A percentile compares a stretch with the other conserved stretches of the same genome.
phyloP scores from a whole-genome alignment of 2,113 vertebrate genomes.

The Psittacus erithacus region DNA sequence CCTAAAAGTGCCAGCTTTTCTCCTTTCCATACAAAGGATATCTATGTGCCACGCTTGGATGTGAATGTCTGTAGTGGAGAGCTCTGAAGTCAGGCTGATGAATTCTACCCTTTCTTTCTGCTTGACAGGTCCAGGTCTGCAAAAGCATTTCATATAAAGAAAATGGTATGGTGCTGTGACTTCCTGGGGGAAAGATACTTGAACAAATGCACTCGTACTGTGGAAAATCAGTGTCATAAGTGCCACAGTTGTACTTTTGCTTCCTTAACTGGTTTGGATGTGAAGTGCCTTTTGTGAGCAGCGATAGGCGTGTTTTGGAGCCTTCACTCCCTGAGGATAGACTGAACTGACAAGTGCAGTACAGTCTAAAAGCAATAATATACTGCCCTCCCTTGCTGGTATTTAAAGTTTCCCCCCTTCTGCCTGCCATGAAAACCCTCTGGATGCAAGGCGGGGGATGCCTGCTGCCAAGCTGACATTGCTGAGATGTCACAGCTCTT shows the following conservation, averaged over 20 bases:
- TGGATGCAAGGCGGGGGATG: not conserved
- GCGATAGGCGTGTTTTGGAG: not conserved
- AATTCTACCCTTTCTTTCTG: not conserved
- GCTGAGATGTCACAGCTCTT: conserved; percentile 50
- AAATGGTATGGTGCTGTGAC: not conserved
- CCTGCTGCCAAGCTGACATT: conserved; percentile 5
- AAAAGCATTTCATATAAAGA: not conserved
- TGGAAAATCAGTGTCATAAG: not conserved
- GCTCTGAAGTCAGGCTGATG: conserved; percentile 5
- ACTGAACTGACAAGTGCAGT: not conserved
- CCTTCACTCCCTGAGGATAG: not conserved
- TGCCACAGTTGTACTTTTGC: not conserved
- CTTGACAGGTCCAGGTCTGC: not conserved
- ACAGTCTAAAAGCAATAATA: not conserved
- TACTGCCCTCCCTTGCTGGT: not conserved
- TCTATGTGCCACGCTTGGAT: not conserved
- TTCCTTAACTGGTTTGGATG: not conserved
- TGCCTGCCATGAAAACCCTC: conserved; percentile 21
- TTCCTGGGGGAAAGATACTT: not conserved
- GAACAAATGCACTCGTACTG: not conserved
- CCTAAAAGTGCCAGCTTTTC: not conserved
- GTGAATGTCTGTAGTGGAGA: not conserved
- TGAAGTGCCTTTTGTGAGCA: not conserved
- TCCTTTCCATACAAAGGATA: not conserved
- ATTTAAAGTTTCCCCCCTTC: conserved; percentile 19